Percentiles rank a stretch among this genome's conserved stretches.
phyloP scores from a whole-genome alignment of 2,797 vertebrate genomes.

The Australoheros facetus region DNA sequence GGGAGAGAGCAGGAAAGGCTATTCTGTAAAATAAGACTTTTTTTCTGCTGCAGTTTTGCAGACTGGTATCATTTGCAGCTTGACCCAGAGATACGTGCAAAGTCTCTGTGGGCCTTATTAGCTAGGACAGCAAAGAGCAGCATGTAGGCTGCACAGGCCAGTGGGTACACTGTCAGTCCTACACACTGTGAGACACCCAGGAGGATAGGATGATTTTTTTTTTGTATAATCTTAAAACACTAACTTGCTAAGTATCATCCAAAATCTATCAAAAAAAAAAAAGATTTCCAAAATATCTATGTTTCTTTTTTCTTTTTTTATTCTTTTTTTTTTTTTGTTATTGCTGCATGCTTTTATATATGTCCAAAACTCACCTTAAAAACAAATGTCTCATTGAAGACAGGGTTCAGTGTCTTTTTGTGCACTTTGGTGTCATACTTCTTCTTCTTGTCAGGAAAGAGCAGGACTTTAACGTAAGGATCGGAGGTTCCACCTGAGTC shows the following conservation, averaged over 20 bases:
- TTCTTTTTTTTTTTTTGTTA: background rate
- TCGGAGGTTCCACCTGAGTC: constrained; percentile 97
- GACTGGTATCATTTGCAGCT: constrained; percentile 29
- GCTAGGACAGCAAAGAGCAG: constrained; percentile 40
- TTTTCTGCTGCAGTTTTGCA: constrained; percentile 1
- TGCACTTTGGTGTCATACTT: constrained; percentile 98
- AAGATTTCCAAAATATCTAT: too few species aligned
- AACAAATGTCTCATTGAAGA: constrained; percentile 96
- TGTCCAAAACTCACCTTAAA: constrained; percentile 87
- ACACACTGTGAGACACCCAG: too few species aligned
- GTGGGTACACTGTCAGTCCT: background rate
- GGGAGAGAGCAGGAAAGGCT: background rate
- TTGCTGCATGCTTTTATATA: background rate
- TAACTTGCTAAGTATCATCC: background rate
- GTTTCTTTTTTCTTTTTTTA: background rate
- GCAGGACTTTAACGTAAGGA: constrained; percentile 92
- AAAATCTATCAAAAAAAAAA: background rate
- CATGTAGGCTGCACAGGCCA: constrained; percentile 24
- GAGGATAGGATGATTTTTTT: background rate
- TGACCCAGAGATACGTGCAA: constrained; percentile 29
- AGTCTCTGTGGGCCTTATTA: constrained; percentile 75
- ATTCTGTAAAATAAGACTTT: background rate
- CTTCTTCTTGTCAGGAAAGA: constrained; percentile 98
- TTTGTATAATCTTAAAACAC: background rate
- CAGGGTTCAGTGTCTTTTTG: constrained; percentile 96